These are phyloP conservation scores for Zaprionus ghesquierei DNA, from an alignment of 1,140 invertebrate species.

Conservation along the genomic window DNA sequence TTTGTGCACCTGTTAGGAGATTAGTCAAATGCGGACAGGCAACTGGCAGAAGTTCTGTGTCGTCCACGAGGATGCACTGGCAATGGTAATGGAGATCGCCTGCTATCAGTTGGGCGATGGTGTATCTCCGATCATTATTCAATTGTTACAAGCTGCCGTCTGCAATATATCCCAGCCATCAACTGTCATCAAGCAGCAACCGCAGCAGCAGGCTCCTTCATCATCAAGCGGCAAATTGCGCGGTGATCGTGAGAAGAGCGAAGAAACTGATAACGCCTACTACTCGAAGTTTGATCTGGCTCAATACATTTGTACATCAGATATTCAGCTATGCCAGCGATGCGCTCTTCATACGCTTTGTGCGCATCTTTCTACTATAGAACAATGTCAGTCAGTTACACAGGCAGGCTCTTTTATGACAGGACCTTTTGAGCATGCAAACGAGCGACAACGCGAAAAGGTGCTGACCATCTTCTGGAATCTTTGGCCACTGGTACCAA, in stretches of 20 bases:
- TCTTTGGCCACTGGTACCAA: constrained; percentile 94
- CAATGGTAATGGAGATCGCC: constrained; percentile 91
- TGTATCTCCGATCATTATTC: constrained; percentile 94
- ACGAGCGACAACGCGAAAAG: constrained; percentile 89
- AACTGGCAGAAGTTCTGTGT: constrained; percentile 98
- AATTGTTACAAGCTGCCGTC: constrained; percentile 94
- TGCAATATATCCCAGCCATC: constrained; percentile 84
- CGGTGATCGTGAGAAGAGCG: constrained; percentile 87
- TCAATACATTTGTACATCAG: constrained; percentile 88
- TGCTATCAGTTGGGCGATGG: constrained; percentile 94
- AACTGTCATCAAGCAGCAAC: constrained; percentile 54
- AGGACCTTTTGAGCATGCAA: constrained; percentile 94
- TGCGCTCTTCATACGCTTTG: constrained; percentile 89
- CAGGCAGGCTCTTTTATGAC: constrained; percentile 95
- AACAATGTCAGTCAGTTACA: constrained; percentile 96
- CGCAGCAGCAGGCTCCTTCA: not conserved
- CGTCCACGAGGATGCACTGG: constrained; percentile 89
- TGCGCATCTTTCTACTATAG: constrained; percentile 95
- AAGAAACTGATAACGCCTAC: constrained; percentile 85
- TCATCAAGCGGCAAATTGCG: constrained; percentile 80
- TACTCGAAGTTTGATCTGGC: constrained; percentile 88
- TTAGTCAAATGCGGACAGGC: constrained; percentile 93
- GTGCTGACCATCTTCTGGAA: constrained; percentile 94
- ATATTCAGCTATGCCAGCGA: constrained; percentile 88
- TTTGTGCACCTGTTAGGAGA: constrained; percentile 96